Percentiles rank a stretch among this genome's conserved stretches.
Conservation (phyloP, 2,888 invertebrate species). For the Drosophila anomelani region DNA sequence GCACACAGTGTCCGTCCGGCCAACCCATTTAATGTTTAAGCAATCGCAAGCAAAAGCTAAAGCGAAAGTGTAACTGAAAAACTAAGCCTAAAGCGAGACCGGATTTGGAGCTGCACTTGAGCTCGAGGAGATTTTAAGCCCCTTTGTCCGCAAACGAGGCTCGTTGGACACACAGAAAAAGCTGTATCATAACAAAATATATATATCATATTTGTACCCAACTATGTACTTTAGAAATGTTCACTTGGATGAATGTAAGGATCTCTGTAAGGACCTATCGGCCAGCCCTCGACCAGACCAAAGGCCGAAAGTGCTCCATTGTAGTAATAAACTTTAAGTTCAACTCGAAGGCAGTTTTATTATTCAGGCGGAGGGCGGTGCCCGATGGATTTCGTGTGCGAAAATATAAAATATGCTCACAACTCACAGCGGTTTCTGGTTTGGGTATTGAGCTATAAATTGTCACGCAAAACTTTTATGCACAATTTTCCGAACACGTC, state of each 20-base stretch:
- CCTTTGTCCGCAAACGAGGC: conserved; percentile 10
- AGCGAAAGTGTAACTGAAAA: conserved; percentile 36
- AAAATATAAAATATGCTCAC: conserved; percentile 32
- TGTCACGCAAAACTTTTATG: conserved; percentile 40
- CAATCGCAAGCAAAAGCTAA: conserved; percentile 29
- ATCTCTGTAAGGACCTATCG: conserved; percentile 38
- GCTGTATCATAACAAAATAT: conserved; percentile 22
- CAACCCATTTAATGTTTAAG: conserved; percentile 54
- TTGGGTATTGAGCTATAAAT: conserved; percentile 29
- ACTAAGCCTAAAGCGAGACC: conserved; percentile 19
- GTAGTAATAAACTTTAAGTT: conserved; percentile 36
- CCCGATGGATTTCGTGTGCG: conserved; percentile 7
- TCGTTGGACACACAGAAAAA: conserved; percentile 23
- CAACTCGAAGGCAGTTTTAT: conserved; percentile 25
- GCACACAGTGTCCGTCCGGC: conserved; percentile 34
- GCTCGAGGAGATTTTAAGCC: conserved; percentile 24
- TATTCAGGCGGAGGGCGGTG: not conserved
- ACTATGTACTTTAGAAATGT: conserved; percentile 30
- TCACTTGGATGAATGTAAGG: conserved; percentile 37
- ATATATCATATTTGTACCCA: conserved; percentile 19
- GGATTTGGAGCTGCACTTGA: conserved; percentile 37
- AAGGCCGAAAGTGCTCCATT: conserved; percentile 25
- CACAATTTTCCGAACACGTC: conserved; percentile 34
- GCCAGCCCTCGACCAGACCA: conserved; percentile 21
- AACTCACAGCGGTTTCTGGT: conserved; percentile 14